Evolutionary conservation across 2,113 vertebrate species (phyloP), one percentile per base, ranked within the genome.

Genomic region (Thryonomys swinderianus): DNA sequence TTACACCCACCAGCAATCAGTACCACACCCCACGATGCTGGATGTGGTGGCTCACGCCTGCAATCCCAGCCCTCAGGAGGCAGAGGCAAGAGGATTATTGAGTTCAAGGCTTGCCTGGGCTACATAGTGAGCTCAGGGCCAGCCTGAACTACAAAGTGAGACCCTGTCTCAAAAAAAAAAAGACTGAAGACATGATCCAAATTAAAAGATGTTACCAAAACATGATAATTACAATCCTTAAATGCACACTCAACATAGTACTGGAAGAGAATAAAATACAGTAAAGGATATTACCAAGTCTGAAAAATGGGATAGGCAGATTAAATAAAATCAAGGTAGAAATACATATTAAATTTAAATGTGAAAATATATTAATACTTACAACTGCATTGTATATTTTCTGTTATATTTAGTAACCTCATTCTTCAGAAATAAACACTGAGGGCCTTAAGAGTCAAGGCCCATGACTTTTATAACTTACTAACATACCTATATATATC

Each of bases 201-300:
- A 84, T 79, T 62, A 88, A 62, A 73, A 90, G 57, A 80, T 32
- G 14, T 4, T 80, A 93, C 40, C 67, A 51, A 95, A 17, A 91
- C 5, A 81, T 88, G 66, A 88, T 20, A 85, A 69, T 2, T 91
- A 17, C 0, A 62, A 40, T 66, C 88, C 21, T 45, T 74, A 12
- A n/a, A 5, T 85, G 3, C 25, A 83, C 14, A 30, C 7, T 53
- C 55, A 4, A 42, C 45, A 55, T 16, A 42, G 18, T n/a, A 91
- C 55, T 32, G 13, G 32, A 69, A 51, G 13, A n/a, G 8, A 21
- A 61, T 67, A n/a, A 88, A 89, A 74, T 53, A n/a, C 20, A 37
- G 79, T 18, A 57, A 71, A 88, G 18, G 27, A 57, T 6, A 81
- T n/a, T 51, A 83, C 4, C 66, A 53, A 86, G 12, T 48, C 61